These are phyloP conservation scores for Hylaeus volcanicus DNA, from an alignment of 1,140 invertebrate genomes.

Conservation along the genomic window DNA sequence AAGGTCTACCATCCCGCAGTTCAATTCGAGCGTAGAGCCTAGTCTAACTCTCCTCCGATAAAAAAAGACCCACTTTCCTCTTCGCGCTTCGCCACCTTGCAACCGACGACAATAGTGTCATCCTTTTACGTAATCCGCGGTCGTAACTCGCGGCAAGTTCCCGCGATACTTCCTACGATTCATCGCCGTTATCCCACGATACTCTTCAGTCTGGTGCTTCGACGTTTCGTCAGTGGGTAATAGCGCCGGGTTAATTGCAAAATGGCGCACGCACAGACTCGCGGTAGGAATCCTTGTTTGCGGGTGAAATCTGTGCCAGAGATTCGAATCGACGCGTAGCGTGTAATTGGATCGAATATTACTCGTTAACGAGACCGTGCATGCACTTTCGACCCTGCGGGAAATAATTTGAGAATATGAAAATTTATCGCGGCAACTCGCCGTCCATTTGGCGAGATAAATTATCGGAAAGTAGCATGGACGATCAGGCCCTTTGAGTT, in stretches of 20 bases:
- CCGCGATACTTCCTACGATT: conserved; percentile 27
- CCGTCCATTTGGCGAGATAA: not conserved
- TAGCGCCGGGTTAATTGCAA: not conserved
- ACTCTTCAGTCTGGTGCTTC: not conserved
- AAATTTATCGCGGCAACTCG: not conserved
- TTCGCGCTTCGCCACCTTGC: not conserved
- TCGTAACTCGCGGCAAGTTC: conserved; percentile 13
- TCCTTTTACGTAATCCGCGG: conserved; percentile 24
- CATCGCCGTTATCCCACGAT: conserved; percentile 3
- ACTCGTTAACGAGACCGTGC: no score
- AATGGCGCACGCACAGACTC: not conserved
- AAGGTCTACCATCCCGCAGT: no score
- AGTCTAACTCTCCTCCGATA: no score
- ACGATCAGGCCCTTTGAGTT: not conserved
- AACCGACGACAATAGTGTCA: not conserved
- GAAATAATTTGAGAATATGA: not conserved
- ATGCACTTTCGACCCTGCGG: no score
- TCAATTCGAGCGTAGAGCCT: no score
- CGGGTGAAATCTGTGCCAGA: not conserved
- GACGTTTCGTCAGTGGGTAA: conserved; percentile 17
- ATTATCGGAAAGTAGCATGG: not conserved
- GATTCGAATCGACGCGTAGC: not conserved
- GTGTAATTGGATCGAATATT: not conserved
- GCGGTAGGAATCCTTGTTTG: not conserved
- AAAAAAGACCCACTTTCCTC: not conserved